Evolutionary conservation across 2,113 vertebrate genomes (phyloP).

Genomic region (Notiomystis cincta): DNA sequence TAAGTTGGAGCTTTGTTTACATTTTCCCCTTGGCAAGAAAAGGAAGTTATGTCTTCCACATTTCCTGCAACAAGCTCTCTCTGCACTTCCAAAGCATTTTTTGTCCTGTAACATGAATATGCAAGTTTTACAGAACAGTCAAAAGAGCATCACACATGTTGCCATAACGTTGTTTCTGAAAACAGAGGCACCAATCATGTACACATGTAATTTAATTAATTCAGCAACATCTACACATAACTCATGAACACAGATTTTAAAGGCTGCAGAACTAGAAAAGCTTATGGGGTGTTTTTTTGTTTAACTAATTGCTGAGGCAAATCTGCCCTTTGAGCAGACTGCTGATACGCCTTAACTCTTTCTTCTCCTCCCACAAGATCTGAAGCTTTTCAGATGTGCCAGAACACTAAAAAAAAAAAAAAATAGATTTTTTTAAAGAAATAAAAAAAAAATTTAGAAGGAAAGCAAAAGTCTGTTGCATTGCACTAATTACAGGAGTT

Average conservation of each 20-base stretch:
- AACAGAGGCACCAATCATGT: background rate
- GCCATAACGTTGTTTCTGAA: background rate
- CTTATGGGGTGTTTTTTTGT: background rate
- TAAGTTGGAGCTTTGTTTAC: constrained; percentile 33
- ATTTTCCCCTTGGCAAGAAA: constrained; percentile 24
- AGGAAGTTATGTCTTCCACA: constrained; percentile 52
- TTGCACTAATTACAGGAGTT: background rate
- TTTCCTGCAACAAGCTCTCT: constrained; percentile 11
- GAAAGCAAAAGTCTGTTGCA: background rate
- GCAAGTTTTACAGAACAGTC: background rate
- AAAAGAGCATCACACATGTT: background rate
- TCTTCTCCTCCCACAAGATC: background rate
- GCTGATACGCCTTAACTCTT: background rate
- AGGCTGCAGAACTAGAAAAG: background rate
- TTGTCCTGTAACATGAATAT: background rate
- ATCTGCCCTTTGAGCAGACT: background rate
- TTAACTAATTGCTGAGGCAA: background rate
- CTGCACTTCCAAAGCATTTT: background rate
- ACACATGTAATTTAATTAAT: background rate
- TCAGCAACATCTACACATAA: background rate
- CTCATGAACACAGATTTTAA: background rate
- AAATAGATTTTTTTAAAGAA: background rate
- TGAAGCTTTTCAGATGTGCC: background rate
- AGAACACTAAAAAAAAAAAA: background rate
- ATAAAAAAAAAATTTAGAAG: background rate